Evolutionary conservation across 2,113 vertebrate species (phyloP).

Genomic region (Tachysurus fulvidraco): DNA sequence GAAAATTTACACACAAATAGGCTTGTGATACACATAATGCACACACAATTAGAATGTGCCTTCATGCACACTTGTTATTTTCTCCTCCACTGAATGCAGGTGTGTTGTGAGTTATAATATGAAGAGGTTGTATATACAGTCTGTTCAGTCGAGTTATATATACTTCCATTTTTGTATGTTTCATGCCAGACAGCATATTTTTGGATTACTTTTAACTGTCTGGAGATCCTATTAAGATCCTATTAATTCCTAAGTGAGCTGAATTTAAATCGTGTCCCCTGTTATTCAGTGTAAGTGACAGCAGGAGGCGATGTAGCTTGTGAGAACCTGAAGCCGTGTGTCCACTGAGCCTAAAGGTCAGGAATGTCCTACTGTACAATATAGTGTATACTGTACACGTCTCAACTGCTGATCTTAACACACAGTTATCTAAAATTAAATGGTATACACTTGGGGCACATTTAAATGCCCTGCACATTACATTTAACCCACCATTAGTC

Average conservation of each 20-base stretch:
- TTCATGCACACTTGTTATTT: not conserved
- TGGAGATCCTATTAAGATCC: not conserved
- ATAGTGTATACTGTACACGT: not conserved
- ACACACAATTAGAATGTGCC: not conserved
- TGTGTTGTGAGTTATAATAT: not conserved
- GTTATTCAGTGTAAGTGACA: constrained; percentile 14
- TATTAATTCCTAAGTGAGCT: not conserved
- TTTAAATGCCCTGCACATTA: not conserved
- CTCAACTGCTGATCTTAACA: not conserved
- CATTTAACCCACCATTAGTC: not conserved
- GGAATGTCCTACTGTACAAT: not conserved
- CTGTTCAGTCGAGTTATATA: not conserved
- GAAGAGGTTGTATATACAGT: no score
- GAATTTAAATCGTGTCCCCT: not conserved
- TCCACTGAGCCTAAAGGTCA: not conserved
- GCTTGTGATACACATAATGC: not conserved
- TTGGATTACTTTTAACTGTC: not conserved
- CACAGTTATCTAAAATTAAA: not conserved
- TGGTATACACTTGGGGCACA: constrained; percentile 6
- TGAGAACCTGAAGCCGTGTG: not conserved
- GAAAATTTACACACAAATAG: not conserved
- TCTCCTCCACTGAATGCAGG: not conserved
- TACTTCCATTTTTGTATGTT: not conserved
- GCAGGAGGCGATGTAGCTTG: constrained; percentile 29
- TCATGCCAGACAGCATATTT: not conserved